A percentile compares a stretch with the other conserved stretches of the same genome.
Evolutionary conservation across 2,797 vertebrate genomes (phyloP).

Genomic region (Anguilla marmorata): DNA sequence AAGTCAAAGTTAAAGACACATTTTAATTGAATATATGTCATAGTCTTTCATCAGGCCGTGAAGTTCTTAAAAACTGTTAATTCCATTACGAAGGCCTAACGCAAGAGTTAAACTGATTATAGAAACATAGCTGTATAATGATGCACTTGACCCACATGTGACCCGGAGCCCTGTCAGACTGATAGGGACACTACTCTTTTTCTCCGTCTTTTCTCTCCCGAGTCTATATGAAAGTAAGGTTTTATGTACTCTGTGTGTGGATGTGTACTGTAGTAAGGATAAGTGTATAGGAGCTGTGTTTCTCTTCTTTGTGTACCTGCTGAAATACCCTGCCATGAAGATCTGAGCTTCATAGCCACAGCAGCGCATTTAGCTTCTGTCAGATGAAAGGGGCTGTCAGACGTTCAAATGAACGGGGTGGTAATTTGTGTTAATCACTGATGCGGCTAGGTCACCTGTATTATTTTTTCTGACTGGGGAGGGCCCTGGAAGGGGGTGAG

Average conservation of each 20-base stretch:
- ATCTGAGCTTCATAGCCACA: not conserved
- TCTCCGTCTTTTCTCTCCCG: not conserved
- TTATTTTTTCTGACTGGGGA: not conserved
- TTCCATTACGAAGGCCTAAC: not conserved
- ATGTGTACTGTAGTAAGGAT: not conserved
- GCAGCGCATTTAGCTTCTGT: not conserved
- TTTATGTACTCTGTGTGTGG: not conserved
- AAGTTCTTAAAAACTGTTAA: not conserved
- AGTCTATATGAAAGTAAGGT: not conserved
- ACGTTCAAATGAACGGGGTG: not conserved
- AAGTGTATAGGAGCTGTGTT: not conserved
- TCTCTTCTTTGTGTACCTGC: not conserved
- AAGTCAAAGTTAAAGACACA: no score
- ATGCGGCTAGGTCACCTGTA: constrained; percentile 16
- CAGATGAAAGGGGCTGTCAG: not conserved
- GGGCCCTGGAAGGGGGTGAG: not conserved
- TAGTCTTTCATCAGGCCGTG: not conserved
- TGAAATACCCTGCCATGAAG: not conserved
- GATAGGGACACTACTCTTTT: not conserved
- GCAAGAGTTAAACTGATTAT: not conserved
- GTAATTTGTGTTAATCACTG: constrained; percentile 16
- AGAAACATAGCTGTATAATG: not conserved
- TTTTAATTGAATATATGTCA: not conserved
- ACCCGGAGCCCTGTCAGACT: not conserved
- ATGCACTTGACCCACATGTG: not conserved